Conservation (phyloP, 2,113 vertebrate genomes). For the Neolamprologus devosi region DNA sequence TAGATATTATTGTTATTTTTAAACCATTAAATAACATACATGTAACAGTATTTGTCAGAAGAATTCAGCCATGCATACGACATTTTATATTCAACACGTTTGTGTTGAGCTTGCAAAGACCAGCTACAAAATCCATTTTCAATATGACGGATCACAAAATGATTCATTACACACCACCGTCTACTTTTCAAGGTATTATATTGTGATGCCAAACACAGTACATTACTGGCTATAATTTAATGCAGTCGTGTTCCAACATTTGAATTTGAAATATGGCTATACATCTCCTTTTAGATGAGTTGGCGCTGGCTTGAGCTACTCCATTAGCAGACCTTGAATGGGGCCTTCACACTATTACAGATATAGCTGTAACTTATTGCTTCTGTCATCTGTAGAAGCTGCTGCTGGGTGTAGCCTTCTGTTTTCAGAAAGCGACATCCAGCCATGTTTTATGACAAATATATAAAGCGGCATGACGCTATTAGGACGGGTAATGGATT, state of each 20-base stretch:
- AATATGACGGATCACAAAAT: constrained; percentile 10
- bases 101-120: not conserved
- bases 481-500: not conserved
- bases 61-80: not conserved
- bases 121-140: constrained; percentile 19
- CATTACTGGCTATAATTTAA: constrained; percentile 43
- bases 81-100: not conserved
- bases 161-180: constrained; percentile 21
- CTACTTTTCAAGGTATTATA: constrained; percentile 31
- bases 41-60: not conserved
- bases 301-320: constrained; percentile 48
- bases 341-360: constrained; percentile 24
- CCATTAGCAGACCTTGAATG: constrained; percentile 54
- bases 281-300: constrained; percentile 53
- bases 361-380: constrained; percentile 42
- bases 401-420: not conserved
- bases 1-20: not conserved
- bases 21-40: not conserved
- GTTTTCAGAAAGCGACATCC: not conserved
- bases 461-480: not conserved
- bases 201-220: constrained; percentile 7
- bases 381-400: constrained; percentile 13
- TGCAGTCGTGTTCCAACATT: constrained; percentile 42
- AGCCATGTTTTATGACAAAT: not conserved
- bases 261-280: constrained; percentile 48